A percentile compares a stretch with the other conserved stretches of the same genome.
These are phyloP conservation scores for Dicaeum eximium DNA, from an alignment of 2,113 vertebrate species.

Conservation along the genomic window DNA sequence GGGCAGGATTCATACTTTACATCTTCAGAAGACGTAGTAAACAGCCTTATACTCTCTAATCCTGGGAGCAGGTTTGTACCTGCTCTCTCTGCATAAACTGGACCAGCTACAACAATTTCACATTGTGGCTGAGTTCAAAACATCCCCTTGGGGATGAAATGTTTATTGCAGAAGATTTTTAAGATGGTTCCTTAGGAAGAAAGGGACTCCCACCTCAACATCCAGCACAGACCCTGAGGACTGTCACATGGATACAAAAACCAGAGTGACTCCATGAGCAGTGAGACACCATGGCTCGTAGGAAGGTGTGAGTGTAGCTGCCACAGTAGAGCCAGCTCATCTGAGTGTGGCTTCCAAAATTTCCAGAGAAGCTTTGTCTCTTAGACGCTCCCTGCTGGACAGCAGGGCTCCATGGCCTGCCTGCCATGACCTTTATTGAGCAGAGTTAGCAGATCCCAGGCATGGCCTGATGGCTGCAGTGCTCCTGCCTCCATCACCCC, in stretches of 20 bases:
- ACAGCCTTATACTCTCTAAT: constrained; percentile 68
- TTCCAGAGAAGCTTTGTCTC: background rate
- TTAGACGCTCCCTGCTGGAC: background rate
- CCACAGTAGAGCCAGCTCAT: background rate
- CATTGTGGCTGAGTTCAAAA: constrained; percentile 50
- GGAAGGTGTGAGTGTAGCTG: background rate
- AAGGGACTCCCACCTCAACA: background rate
- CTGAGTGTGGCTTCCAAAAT: background rate
- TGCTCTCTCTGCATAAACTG: constrained; percentile 58
- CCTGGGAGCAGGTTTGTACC: constrained; percentile 71
- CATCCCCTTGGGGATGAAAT: constrained; percentile 49
- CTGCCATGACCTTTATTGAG: background rate
- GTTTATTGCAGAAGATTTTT: constrained; percentile 57
- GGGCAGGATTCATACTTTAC: constrained; percentile 66
- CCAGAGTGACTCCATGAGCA: rapidly evolving
- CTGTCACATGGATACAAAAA: background rate
- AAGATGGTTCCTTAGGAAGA: constrained; percentile 14
- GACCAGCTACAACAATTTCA: constrained; percentile 59
- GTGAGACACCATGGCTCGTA: rapidly evolving
- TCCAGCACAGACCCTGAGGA: background rate
- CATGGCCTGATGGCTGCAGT: background rate
- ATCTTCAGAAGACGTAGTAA: constrained; percentile 72
- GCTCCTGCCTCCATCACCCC: background rate
- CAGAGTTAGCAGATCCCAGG: background rate
- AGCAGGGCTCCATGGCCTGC: background rate